Evolutionary conservation across 2,888 invertebrate genomes (phyloP), one percentile per base, ranked within the genome.

Genomic region (Willowsia nigromaculata): DNA sequence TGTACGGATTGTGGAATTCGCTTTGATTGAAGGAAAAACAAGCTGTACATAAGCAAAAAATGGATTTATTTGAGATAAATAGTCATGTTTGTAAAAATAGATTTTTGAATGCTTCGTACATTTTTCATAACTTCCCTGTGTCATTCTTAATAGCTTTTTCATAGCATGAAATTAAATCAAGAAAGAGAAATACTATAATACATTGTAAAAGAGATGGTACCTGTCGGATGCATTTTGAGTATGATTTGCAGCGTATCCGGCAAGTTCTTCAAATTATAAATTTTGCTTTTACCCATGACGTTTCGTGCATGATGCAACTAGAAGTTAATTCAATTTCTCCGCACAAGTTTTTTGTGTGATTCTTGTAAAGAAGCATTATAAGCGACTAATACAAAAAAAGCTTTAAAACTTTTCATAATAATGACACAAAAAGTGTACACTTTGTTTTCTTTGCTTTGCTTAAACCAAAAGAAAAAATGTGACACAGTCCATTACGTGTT

Each of bases 401-500:
- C 82, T 68, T 82, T 68, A 9, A 27, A 30, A 30, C 18, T 15
- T 15, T 30, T 62, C 18, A 62, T 18, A 11, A 53, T 2, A 53
- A 53, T 18, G 18, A 6, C 6, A 18, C 53, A 53, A 18, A 43
- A 43, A 43, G 13, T 62, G 25, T n/a, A n/a, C n/a, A 83, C 18
- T 56, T 56, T 65, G 68, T 56, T 74, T 71, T 37, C 78, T 85
- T 90, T 82, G 84, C 84, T 68, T 30, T 68, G 22, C n/a, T 50
- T 47, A 47, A 68, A 30, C 43, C 82, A 71, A 37, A 62, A 50
- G 82, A 74, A 74, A 71, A 53, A 84, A 71, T 56, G 89, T 88
- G 91, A 90, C 90, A 89, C 62, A 85, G 82, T 90, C 90, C 90
- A 91, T 91, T 91, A 91, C 89, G 87, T 90, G 90, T 90, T 91